Base-by-base conservation (phyloP, 1,140 invertebrate species). In the Lasioglossum baleicum region DNA sequence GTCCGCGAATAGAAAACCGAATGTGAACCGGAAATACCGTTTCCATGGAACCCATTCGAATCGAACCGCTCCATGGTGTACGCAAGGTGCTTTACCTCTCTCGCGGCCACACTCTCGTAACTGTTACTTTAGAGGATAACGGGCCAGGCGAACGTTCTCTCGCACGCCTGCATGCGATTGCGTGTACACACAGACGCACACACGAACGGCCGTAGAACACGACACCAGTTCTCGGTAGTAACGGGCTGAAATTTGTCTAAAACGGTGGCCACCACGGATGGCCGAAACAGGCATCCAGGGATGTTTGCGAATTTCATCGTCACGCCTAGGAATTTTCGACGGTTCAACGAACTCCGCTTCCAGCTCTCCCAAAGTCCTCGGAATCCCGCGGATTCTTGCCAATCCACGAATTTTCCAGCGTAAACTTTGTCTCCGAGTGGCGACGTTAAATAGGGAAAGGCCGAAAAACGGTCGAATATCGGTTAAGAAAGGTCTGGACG, bases 11-110 rank as follows among this genome's bases (percentile, higher is more conserved):
- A 79, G 86, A 82, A 82, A 83, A 84, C 84, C 82, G 82, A 85
- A 90, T 90, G 90, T 90, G 87, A 90, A 89, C 90, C 90, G 90
- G 90, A 90, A 90, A 86, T 87, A 83, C 82, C 88, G 90, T 90
- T 88, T 90, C 89, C 89, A 90, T 87, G 88, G 87, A 83, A 83
- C 79, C 84, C 86, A 85, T 87, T 84, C 80, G 89, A 85, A 90
- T 90, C 88, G 85, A 90, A 88, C 53, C 70, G 67, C 51, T 72
- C 72, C 80, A 70, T 64, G 44, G 58, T 53, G 68, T 78, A 20
- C 17, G 13, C 51, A 83, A 75, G 88, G 85, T 89, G 84, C 68
- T 86, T 87, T 44, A 64, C 56, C 64, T 48, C 75, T 20, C 69
- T 8, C 69, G 63, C 6, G 13, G 51, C 71, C 17, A 20, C 26